phyloP scores from a whole-genome alignment of 2,113 vertebrate genomes.

The Diadophis punctatus region DNA sequence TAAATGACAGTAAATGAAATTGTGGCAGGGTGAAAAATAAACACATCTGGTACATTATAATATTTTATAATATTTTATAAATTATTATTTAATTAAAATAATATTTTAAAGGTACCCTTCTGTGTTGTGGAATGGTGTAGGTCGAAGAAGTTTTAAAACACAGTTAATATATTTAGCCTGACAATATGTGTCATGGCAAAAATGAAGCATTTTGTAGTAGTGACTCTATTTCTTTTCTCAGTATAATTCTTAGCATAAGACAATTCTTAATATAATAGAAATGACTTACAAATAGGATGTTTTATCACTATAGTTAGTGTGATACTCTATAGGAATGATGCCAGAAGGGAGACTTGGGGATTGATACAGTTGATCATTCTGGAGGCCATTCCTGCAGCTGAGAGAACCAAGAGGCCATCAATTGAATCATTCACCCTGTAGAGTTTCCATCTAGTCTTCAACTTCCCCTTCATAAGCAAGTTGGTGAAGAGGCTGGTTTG shows the following conservation, averaged over 20 bases:
- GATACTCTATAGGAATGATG: not conserved
- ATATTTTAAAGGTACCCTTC: constrained; percentile 12
- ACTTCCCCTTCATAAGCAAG: not conserved
- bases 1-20: constrained; percentile 45
- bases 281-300: not conserved
- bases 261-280: not conserved
- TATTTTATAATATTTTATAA: no score
- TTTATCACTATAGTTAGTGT: not conserved
- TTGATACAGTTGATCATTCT: not conserved
- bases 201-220: constrained; percentile 13
- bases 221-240: not conserved
- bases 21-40: constrained; percentile 10
- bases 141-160: constrained; percentile 24
- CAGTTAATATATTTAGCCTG: constrained; percentile 27
- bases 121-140: not conserved
- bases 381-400: not conserved
- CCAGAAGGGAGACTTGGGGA: not conserved
- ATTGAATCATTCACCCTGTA: not conserved
- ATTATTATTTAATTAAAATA: no score
- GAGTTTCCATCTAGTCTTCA: not conserved
- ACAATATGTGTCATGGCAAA: not conserved
- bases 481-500: not conserved
- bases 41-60: not conserved
- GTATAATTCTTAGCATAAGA: constrained; percentile 28
- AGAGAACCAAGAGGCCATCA: not conserved